Evolutionary conservation across 2,888 invertebrate species (phyloP).

Genomic region (Cephus sareptanus): DNA sequence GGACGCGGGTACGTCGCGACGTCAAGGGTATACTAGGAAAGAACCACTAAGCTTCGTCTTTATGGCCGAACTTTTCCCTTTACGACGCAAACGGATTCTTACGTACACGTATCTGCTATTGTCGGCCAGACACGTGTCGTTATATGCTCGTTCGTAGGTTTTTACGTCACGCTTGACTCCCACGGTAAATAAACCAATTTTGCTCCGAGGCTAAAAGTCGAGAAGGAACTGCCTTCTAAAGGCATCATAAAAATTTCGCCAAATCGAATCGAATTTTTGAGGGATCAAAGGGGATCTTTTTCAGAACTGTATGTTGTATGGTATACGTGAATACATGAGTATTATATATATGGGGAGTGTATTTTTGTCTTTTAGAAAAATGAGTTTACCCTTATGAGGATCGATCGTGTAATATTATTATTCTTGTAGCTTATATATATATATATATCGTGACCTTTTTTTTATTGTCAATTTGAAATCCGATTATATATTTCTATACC

Average conservation of each 20-base stretch:
- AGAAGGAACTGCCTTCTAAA: neutral
- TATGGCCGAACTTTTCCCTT: slow-evolving; percentile 2
- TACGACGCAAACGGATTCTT: slow-evolving; percentile 9
- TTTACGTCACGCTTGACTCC: neutral
- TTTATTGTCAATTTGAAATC: neutral
- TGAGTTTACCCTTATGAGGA: neutral
- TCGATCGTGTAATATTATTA: neutral
- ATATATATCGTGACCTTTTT: neutral
- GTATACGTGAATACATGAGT: neutral
- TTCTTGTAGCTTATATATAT: too few relatives aligned
- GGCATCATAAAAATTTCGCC: neutral
- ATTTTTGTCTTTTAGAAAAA: neutral
- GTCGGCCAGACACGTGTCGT: neutral
- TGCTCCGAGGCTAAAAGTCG: neutral
- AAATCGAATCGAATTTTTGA: neutral
- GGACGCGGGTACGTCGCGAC: neutral
- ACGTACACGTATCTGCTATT: slow-evolving; percentile 1
- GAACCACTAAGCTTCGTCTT: slow-evolving; percentile 1
- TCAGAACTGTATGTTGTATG: neutral
- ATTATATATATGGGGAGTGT: neutral
- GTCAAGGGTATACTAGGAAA: neutral
- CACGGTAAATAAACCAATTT: neutral
- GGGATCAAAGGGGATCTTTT: neutral
- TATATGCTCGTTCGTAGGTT: neutral
- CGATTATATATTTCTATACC: neutral